Conservation (phyloP, 2,888 invertebrate species). For the Chloroclystis v-ata region DNA sequence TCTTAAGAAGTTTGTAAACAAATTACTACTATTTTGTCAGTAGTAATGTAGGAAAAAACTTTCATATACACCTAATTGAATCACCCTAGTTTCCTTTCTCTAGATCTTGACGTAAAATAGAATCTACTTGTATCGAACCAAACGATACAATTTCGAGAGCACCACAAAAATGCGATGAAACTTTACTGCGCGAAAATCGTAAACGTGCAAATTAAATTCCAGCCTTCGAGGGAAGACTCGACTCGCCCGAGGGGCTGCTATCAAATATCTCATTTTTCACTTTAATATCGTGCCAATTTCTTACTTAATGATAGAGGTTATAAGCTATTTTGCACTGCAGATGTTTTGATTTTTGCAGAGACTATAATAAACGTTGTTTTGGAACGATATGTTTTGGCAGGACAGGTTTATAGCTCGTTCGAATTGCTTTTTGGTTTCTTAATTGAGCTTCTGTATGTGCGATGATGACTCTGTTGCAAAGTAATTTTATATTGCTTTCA, state of each 20-base stretch:
- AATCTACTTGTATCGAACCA: no score
- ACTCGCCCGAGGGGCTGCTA: constrained; percentile 17
- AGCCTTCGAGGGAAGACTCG: constrained; percentile 10
- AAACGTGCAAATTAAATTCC: constrained; percentile 32
- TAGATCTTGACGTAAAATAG: no score
- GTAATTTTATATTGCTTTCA: no score
- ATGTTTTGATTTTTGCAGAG: not conserved
- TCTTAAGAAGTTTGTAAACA: no score
- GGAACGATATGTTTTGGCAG: no score
- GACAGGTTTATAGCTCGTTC: not conserved
- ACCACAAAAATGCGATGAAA: constrained; percentile 11
- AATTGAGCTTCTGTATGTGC: no score
- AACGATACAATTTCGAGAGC: not conserved
- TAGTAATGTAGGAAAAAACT: no score
- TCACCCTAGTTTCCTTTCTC: no score
- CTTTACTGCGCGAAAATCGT: constrained; percentile 15
- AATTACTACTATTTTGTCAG: no score
- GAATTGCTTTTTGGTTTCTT: no score
- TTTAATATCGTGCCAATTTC: constrained; percentile 30
- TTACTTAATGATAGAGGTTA: constrained; percentile 17
- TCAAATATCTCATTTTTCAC: constrained; percentile 35
- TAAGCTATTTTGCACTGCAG: not conserved
- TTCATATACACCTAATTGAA: no score
- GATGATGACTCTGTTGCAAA: no score
- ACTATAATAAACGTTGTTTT: not conserved